Base-by-base conservation (phyloP, 2,113 vertebrate species). In the Mastomys natalensis region DNA sequence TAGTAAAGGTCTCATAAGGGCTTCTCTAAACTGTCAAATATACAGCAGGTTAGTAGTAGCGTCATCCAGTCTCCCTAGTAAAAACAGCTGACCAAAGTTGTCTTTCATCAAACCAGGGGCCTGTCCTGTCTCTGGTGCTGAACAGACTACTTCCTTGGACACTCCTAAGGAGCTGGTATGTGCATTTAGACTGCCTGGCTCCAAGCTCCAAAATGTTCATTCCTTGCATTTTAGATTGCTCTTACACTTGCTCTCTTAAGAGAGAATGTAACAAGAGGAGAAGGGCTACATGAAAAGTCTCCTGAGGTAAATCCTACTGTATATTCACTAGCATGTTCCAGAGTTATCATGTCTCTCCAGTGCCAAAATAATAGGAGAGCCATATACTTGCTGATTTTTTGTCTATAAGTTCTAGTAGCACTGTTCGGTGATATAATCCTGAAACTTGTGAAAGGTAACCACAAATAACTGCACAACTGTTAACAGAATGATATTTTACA, bases 121-220 rank as follows among this genome's bases (percentile, higher is more conserved):
- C 73, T 12, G 8, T 74, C 55, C n/a, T 29, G 48, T 81, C 11
- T 92, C 74, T 51, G 87, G 90, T 29, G 34, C 43, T 26, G 5
- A 64, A 48, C 0, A 90, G 70, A 48, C 26, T 40, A 89, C 72
- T 89, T 92, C 7, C 17, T 68, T 91, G 68, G 48, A 92, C 1
- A 53, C 7, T 87, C 40, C 21, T 95, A 76, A 90, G 73, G 0
- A 92, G 89, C 9, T 74, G 48, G 31, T 31, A 92, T 11, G 31
- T 92, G 76, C 78, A 62, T 90, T 93, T 87, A 95, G 34, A 90
- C 6, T 62, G 94, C 55, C 24, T 90, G 86, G 31, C 43, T 34
- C 77, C 29, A 45, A 91, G 51, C 0, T 40, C 58, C 26, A 89
- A 87, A 93, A 95, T 80, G 29, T 92, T 76, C 72, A 91, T 91